phyloP scores from a whole-genome alignment of 1,140 invertebrate genomes.

The Physella acuta region DNA sequence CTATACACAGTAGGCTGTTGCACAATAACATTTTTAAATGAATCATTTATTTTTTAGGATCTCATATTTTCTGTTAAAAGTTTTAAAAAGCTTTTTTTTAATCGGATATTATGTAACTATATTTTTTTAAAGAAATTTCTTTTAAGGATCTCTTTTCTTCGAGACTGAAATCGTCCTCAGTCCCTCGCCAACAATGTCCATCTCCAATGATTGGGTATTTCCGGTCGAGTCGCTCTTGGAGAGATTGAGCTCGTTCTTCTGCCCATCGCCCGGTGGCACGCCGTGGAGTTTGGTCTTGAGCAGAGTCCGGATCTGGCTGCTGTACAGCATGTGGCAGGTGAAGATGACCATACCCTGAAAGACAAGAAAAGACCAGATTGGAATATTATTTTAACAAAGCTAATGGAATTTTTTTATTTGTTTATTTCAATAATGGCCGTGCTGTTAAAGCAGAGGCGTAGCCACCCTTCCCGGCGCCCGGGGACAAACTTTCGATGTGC shows the following conservation, averaged over 20 bases:
- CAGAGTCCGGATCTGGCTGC: constrained; percentile 28
- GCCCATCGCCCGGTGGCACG: background rate
- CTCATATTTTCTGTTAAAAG: too few species aligned
- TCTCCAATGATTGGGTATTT: constrained; percentile 21
- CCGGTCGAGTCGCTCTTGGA: constrained; percentile 29
- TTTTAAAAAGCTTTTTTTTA: too few species aligned
- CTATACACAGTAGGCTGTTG: too few species aligned
- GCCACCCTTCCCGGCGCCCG: too few species aligned
- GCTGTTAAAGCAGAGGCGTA: too few species aligned
- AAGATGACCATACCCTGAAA: constrained; percentile 35
- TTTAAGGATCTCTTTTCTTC: constrained; percentile 12
- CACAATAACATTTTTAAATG: too few species aligned
- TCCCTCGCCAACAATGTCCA: constrained; percentile 18
- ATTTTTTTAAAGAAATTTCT: background rate
- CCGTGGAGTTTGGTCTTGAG: constrained; percentile 22
- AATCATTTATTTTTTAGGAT: too few species aligned
- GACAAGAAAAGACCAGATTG: background rate
- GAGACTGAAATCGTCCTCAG: background rate
- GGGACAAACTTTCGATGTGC: too few species aligned
- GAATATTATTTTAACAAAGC: too few species aligned
- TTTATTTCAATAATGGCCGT: too few species aligned
- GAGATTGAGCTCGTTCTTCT: constrained; percentile 23
- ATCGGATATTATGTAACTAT: background rate
- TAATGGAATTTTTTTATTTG: too few species aligned
- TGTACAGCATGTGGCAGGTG: constrained; percentile 35